Evolutionary conservation across 64 coral and sea anemone genomes (phyloP), one percentile per base, ranked within the genome.

Genomic region (Catalaphyllia jardinei): DNA sequence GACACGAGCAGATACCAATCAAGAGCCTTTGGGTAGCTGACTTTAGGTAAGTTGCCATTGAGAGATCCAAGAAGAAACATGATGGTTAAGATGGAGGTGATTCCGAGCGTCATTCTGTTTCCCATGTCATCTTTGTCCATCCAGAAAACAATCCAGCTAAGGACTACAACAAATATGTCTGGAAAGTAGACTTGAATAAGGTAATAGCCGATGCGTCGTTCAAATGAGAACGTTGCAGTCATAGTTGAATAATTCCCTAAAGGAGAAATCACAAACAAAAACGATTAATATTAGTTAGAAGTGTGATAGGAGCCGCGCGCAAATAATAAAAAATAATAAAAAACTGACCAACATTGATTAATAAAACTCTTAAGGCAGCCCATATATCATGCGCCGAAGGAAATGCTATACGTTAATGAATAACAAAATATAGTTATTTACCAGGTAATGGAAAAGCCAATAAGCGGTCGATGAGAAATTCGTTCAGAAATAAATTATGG

Each of bases 61-160:
- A 88, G 38, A 18, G 79, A 91, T 62, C 96, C 93, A 16, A 98
- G 90, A 29, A 98, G 93, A 52, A 98, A 93, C 71, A 95, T 92
- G 9, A 92, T 87, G 24, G 96, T 98, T 18, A 98, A 50, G 4
- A 98, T 89, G 1, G 96, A 93, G 15, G 96, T 98, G 22, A 98
- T 87, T n/a, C 93, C 96, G 1, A 98, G 52, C 2, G 90, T 80
- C 86, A 98, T 72, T 78, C 96, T 82, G 52, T 95, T 79, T 4
- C 90, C 90, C 16, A 92, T 86, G 52, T 92, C 93, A 15, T 79
- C 22, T 46, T 79, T 50, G 5, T 94, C 96, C 96, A 98, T 95
- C 96, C 96, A 98, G 35, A 98, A 92, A 0, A 94, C 89, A 16
- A 98, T 95, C 96, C 96, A 98, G 62, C 96, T 98, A 1, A 98